Base-by-base conservation (phyloP, 1,140 invertebrate species). In the Asobara japonica region DNA sequence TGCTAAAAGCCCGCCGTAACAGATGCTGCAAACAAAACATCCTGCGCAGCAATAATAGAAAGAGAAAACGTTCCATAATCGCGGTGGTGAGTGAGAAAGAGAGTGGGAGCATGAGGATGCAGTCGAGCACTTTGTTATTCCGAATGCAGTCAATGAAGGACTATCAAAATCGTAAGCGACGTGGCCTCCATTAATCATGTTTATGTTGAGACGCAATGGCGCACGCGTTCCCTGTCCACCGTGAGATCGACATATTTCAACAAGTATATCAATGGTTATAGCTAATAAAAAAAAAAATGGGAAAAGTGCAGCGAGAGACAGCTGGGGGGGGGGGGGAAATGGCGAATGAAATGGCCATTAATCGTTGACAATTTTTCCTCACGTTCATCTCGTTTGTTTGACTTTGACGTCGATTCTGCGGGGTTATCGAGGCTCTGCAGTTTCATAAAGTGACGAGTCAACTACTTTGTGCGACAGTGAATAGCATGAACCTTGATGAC, bases 121-220 rank as follows among this genome's bases (percentile, higher is more conserved):
- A 16, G 64, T 29, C 64, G 20, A 65, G 33, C 29, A 66, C 70
- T 71, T 66, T 66, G 62, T 72, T 71, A 71, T 71, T 71, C 61
- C 51, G 38, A 27, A 29, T 51, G 38, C 45, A 65, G 62, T 56
- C 51, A 56, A 51, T 51, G 62, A 56, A 36, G 51, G 71, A 56
- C 31, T 72, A 66, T 66, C 62, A 65, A 48, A 72, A 72, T 72
- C 4, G 62, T 72, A 72, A 72, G 71, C 48, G 60, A 72, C 71
- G 45, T 67, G 71, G 29, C 38, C 29, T 31, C 64, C 71, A 72
- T 72, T 72, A 72, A 72, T 72, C 71, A 72, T 31, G 48, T 66
- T 72, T 72, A 72, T 67, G 69, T 56, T 22, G 69, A 38, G 61
- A 48, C 38, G 41, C 33, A 71, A 64, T 30, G 61, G 45, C 61